Evolutionary conservation across 37 sponge, comb jelly and placozoan species (phyloP).

Genomic region (Beroe ovata): DNA sequence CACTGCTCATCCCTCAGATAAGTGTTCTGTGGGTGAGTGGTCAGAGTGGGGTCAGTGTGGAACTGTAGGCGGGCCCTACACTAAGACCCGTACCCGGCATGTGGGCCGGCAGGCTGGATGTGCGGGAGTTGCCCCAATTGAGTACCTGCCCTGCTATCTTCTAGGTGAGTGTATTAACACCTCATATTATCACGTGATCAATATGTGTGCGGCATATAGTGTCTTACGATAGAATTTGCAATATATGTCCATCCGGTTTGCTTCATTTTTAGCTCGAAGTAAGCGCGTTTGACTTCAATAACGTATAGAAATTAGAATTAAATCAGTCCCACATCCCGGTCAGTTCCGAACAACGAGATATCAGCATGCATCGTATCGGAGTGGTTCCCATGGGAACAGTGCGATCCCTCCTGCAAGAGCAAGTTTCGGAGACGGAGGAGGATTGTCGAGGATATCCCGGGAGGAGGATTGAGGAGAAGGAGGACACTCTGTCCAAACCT

Average conservation of each 20-base stretch:
- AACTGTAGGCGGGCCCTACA: not conserved
- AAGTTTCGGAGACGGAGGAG: not conserved
- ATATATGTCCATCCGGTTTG: too few species aligned
- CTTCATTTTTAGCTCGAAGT: too few species aligned
- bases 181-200: not conserved
- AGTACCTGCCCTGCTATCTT: not conserved
- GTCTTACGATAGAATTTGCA: too few species aligned
- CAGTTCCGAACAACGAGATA: not conserved
- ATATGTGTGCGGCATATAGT: too few species aligned
- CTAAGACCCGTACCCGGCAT: slow-evolving; percentile 9
- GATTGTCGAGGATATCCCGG: slow-evolving; percentile 2
- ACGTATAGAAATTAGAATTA: too few species aligned
- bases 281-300: too few species aligned
- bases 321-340: too few species aligned
- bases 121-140: slow-evolving; percentile 1
- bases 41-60: slow-evolving; percentile 1
- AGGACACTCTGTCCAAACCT: slow-evolving; percentile 33
- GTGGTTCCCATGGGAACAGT: slow-evolving; percentile 56
- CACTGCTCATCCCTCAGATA: not conserved
- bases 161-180: not conserved
- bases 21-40: slow-evolving; percentile 39
- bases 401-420: slow-evolving; percentile 39
- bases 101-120: not conserved
- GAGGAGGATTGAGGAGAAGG: not conserved
- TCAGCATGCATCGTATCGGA: slow-evolving; percentile 25